phyloP scores from a whole-genome alignment of 2,113 vertebrate genomes.

The Girardinichthys multiradiatus region DNA sequence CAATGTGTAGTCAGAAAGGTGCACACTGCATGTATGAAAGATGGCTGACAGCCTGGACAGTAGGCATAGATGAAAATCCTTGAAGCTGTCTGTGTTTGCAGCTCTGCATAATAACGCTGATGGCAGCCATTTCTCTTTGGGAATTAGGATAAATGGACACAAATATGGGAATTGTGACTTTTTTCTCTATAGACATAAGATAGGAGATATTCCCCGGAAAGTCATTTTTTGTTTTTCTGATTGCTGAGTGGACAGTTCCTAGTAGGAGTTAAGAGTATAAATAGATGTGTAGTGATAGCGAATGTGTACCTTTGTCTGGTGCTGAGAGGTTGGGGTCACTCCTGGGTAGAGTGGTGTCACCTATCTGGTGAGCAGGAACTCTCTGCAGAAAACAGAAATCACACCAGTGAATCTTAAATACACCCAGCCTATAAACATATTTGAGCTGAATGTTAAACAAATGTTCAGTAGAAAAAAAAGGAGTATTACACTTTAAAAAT shows the following conservation, averaged over 20 bases:
- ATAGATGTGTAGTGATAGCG: not conserved
- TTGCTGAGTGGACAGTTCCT: not conserved
- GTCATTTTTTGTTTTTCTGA: not conserved
- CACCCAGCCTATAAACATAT: not conserved
- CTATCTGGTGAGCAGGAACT: constrained; percentile 88
- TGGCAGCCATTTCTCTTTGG: not conserved
- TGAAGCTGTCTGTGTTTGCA: not conserved
- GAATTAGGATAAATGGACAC: not conserved
- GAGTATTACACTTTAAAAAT: not conserved
- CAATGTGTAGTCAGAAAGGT: constrained; percentile 29
- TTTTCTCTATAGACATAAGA: not conserved
- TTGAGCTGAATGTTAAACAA: not conserved
- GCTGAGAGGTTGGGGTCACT: constrained; percentile 92
- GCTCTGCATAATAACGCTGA: not conserved
- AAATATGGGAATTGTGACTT: not conserved
- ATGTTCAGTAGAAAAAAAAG: not conserved
- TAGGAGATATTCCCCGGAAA: not conserved
- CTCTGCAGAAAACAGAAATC: constrained; percentile 78
- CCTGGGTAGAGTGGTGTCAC: constrained; percentile 88
- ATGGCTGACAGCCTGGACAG: not conserved
- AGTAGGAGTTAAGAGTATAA: not conserved
- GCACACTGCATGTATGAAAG: constrained; percentile 20
- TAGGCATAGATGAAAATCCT: not conserved
- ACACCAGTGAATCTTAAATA: not conserved
- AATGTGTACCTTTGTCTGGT: constrained; percentile 90